Percentiles rank a stretch among this genome's conserved stretches.
Evolutionary conservation across 2,888 invertebrate species (phyloP).

Genomic region (Dromius quadrimaculatus): DNA sequence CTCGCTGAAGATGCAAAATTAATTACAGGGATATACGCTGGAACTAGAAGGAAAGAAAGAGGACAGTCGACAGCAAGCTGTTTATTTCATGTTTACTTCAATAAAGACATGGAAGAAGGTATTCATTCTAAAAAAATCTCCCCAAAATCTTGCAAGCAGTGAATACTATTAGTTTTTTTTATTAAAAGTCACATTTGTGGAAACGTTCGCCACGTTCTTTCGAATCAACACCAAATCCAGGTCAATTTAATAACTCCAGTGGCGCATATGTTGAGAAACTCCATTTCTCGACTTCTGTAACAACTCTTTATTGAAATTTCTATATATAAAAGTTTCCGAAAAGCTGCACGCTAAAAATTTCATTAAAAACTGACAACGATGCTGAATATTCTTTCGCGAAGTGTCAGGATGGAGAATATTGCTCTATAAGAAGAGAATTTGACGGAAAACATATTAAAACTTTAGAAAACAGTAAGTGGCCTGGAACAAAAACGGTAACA

Average conservation of each 20-base stretch:
- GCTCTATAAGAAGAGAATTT: slow-evolving; percentile 19
- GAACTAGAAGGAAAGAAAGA: too few relatives aligned
- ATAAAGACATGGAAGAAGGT: neutral
- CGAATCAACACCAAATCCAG: slow-evolving; percentile 35
- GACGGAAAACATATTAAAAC: slow-evolving; percentile 39
- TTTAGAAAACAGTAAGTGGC: slow-evolving; percentile 42
- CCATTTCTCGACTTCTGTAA: slow-evolving; percentile 5
- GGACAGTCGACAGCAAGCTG: neutral
- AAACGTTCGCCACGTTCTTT: slow-evolving; percentile 9
- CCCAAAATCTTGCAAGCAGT: too few relatives aligned
- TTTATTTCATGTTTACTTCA: neutral
- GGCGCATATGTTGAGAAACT: slow-evolving; percentile 38
- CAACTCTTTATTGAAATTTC: slow-evolving; percentile 45
- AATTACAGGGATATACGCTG: neutral
- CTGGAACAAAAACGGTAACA: slow-evolving; percentile 38
- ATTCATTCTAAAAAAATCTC: too few relatives aligned
- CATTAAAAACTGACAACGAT: slow-evolving; percentile 43
- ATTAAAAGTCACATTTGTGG: slow-evolving; percentile 6
- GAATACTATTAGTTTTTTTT: too few relatives aligned
- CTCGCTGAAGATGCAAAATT: neutral
- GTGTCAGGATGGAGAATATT: slow-evolving; percentile 30
- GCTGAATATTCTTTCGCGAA: neutral
- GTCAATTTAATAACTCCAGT: slow-evolving; percentile 41
- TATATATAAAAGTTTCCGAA: slow-evolving; percentile 35
- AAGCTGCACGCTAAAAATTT: slow-evolving; percentile 41